These are phyloP conservation scores for Desoria tigrina DNA, from an alignment of 2,888 invertebrate species.

Conservation along the genomic window DNA sequence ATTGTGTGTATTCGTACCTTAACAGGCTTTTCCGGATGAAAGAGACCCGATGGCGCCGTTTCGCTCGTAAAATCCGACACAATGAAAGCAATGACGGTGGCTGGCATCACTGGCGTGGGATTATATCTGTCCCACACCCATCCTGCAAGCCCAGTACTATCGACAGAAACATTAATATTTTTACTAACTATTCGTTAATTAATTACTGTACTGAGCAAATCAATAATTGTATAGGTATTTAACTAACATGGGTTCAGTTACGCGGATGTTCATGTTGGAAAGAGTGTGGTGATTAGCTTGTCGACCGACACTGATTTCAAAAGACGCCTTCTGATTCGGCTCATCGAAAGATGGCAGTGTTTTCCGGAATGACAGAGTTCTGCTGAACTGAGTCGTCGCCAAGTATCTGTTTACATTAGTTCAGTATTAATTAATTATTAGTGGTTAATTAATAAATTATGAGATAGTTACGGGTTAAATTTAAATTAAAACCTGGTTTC, in stretches of 20 bases:
- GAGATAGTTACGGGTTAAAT: no score
- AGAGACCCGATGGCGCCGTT: constrained; percentile 11
- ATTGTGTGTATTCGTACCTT: neutral
- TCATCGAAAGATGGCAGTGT: constrained; percentile 28
- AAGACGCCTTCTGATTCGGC: constrained; percentile 27
- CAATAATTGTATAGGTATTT: neutral
- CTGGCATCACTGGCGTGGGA: constrained; percentile 24
- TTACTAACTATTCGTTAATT: neutral
- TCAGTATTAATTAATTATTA: no score
- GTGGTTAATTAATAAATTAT: no score
- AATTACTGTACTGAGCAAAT: no score
- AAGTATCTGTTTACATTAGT: constrained; percentile 22
- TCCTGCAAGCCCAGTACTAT: constrained; percentile 8
- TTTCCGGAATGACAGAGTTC: constrained; percentile 29
- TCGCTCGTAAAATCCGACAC: constrained; percentile 15
- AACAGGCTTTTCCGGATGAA: constrained; percentile 20
- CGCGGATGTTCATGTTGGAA: constrained; percentile 20
- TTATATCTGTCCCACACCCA: constrained; percentile 25
- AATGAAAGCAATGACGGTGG: constrained; percentile 22
- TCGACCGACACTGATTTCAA: constrained; percentile 28
- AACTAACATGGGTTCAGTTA: constrained; percentile 22
- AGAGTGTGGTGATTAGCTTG: constrained; percentile 20
- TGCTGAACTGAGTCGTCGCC: constrained; percentile 30
- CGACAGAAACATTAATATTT: neutral
- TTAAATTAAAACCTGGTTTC: neutral